A percentile compares a stretch with the other conserved stretches of the same genome.
phyloP scores from a whole-genome alignment of 2,888 invertebrate species.

The Zootermopsis nevadensis region DNA sequence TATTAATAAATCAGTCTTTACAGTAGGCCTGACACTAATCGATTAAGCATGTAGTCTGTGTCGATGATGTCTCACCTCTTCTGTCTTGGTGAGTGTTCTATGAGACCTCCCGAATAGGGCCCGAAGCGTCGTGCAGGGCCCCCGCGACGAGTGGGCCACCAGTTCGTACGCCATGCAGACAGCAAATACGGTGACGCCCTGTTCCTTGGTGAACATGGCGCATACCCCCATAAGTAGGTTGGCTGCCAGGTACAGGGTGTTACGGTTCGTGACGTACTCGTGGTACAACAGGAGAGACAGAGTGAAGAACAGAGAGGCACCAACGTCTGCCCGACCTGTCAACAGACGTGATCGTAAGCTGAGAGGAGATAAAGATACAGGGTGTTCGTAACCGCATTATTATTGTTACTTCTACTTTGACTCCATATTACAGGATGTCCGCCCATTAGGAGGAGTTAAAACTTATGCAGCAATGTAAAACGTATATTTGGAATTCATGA shows the following conservation, averaged over 20 bases:
- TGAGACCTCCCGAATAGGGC: background rate
- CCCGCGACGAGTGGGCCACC: slow-evolving; percentile 56
- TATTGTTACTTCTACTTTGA: no score
- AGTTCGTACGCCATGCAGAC: slow-evolving; percentile 66
- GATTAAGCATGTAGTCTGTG: no score
- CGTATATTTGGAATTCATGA: no score
- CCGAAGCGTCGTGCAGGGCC: background rate
- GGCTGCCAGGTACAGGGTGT: slow-evolving; percentile 54
- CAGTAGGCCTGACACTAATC: no score
- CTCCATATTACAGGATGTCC: no score
- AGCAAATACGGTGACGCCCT: slow-evolving; percentile 66
- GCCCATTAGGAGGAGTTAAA: no score
- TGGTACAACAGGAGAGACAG: slow-evolving; percentile 87
- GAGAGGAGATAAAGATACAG: no score
- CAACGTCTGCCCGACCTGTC: slow-evolving; percentile 85
- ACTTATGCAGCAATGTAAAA: no score
- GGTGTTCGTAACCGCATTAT: no score
- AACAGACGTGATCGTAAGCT: background rate
- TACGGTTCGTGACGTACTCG: slow-evolving; percentile 71
- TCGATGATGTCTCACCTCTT: background rate
- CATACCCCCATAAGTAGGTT: slow-evolving; percentile 59
- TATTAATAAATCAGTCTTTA: no score
- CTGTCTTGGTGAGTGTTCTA: background rate
- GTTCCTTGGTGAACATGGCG: slow-evolving; percentile 67
- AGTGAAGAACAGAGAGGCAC: slow-evolving; percentile 91